These are phyloP conservation scores for Sakesphorus luctuosus DNA, from an alignment of 2,113 vertebrate genomes.

Conservation along the genomic window DNA sequence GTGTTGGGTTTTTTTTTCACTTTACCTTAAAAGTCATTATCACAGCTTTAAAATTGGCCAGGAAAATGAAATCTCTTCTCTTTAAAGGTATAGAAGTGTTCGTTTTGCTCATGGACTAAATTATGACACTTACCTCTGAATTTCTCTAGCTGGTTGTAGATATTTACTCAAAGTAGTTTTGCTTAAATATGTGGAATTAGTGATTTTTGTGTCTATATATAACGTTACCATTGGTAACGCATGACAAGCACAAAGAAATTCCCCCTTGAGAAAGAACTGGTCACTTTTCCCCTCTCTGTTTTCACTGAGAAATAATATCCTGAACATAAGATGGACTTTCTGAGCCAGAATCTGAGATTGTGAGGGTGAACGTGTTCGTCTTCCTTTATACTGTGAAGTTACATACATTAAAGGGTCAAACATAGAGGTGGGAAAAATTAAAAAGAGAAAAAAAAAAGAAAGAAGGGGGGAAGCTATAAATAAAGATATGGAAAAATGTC, in stretches of 20 bases:
- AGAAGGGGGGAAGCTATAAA: constrained; percentile 72
- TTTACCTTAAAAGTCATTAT: constrained; percentile 15
- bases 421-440: constrained; percentile 62
- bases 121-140: constrained; percentile 76
- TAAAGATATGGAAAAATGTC: constrained; percentile 86
- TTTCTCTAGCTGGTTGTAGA: constrained; percentile 70
- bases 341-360: constrained; percentile 67
- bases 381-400: constrained; percentile 86
- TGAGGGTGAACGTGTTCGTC: constrained; percentile 63
- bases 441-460: constrained; percentile 31
- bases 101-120: constrained; percentile 68
- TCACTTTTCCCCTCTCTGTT: constrained; percentile 60
- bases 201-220: constrained; percentile 61
- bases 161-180: constrained; percentile 74
- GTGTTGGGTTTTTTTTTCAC: background rate
- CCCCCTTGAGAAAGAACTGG: constrained; percentile 47
- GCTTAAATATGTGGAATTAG: constrained; percentile 75
- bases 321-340: constrained; percentile 60
- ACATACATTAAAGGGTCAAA: constrained; percentile 78
- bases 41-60: constrained; percentile 67
- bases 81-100: constrained; percentile 67
- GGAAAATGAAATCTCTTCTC: constrained; percentile 65
- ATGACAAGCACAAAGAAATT: constrained; percentile 78
- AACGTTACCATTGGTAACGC: constrained; percentile 75
- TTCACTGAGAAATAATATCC: constrained; percentile 56